Evolutionary conservation across 2,797 vertebrate species (phyloP), one percentile per base, ranked within the genome.

Genomic region (Kryptolebias ocellatus): DNA sequence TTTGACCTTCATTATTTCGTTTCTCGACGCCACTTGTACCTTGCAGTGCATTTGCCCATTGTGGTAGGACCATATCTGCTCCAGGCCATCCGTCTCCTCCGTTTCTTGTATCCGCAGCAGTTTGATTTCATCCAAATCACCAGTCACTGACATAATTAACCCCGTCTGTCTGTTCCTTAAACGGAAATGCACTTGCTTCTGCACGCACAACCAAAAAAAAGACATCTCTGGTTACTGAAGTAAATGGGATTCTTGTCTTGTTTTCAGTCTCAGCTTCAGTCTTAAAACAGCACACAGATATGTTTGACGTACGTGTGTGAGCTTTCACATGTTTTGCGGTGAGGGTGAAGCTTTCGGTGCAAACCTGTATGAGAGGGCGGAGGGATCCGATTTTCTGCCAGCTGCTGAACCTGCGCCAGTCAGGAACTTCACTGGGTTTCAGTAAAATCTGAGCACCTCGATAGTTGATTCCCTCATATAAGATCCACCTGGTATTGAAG

Each of bases 11-110:
- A 12, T 58, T 28, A 31, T 12, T 2, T 39, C 42, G 0, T 11
- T 28, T n/a, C 4, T 65, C 14, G 18, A 58, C 18, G 84, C 73
- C 69, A 12, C 20, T 28, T 11, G 31, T 68, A 98, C 97, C 95
- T 93, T 95, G 91, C 94, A 95, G 75, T 85, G 95, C 73, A 99
- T 92, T 74, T 90, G 93, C 60, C 97, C 97, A 5, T 95, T 92
- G 65, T 94, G 94, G 80, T 96, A 98, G 84, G 93, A 78, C 97
- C 97, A 99, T 60, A 98, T 93, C 92, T 98, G 96, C 52, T 97
- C 95, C 1, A 95, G 87, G 2, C 93, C 94, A 4, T 86, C 92
- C 0, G 84, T 85, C 15, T 96, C 95, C 80, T 97, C 96, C 5
- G 81, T 81, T 78, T 92, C 94, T 73, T 96, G 96, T 86, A 98